Percentiles rank a stretch among this genome's conserved stretches.
Conservation (phyloP, 2,888 invertebrate species). For the Campaea margaritaria region DNA sequence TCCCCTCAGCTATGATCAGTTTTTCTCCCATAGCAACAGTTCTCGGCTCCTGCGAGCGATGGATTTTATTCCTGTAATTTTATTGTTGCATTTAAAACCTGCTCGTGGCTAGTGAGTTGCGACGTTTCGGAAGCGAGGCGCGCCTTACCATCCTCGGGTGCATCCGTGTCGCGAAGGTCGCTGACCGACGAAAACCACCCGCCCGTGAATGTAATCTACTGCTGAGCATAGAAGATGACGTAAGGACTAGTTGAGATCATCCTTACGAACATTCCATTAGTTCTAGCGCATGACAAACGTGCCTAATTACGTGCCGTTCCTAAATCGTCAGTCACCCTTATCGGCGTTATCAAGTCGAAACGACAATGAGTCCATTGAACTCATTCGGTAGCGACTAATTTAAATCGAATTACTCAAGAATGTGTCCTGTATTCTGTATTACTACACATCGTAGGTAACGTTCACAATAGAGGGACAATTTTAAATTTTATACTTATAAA, state of each 20-base stretch:
- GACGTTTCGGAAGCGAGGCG: slow-evolving; percentile 54
- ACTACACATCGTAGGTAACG: slow-evolving; percentile 35
- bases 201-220: slow-evolving; percentile 65
- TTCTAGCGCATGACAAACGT: slow-evolving; percentile 19
- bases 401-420: slow-evolving; percentile 52
- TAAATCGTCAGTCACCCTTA: slow-evolving; percentile 40
- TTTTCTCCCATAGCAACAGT: slow-evolving; percentile 63
- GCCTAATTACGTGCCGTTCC: slow-evolving; percentile 22
- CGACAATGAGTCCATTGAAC: slow-evolving; percentile 58
- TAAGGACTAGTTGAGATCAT: slow-evolving; percentile 30
- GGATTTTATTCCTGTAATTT: slow-evolving; percentile 52
- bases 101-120: slow-evolving; percentile 53
- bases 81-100: slow-evolving; percentile 65
- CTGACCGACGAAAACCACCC: slow-evolving; percentile 77
- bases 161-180: slow-evolving; percentile 76
- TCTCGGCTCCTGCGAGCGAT: slow-evolving; percentile 44
- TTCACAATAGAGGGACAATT: slow-evolving; percentile 31
- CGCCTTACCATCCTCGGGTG: slow-evolving; percentile 50
- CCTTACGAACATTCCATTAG: slow-evolving; percentile 16
- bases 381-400: slow-evolving; percentile 48
- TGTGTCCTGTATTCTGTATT: slow-evolving; percentile 39
- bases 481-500: slow-evolving; percentile 45
- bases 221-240: slow-evolving; percentile 32
- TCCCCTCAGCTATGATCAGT: slow-evolving; percentile 65
- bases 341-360: slow-evolving; percentile 54